Base-by-base conservation (phyloP, 64 coral and sea anemone genomes). In the Montipora efflorescens region DNA sequence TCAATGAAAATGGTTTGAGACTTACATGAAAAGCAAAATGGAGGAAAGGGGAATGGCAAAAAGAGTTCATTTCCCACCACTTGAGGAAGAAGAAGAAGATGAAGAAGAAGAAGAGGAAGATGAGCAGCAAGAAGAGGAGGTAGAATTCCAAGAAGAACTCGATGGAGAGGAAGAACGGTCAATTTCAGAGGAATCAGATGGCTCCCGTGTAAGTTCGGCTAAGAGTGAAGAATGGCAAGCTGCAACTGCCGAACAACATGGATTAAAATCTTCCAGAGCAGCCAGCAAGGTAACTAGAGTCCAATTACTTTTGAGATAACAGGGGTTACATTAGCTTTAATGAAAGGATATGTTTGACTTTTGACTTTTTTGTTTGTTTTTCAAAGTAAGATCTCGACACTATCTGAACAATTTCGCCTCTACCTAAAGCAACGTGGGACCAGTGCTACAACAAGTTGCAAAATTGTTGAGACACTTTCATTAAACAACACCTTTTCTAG, bases 151-250 rank as follows among this genome's bases (percentile, higher is more conserved):
- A 22, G 46, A 72, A 67, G 44, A 48, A 68, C 6, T 57, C 6
- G 6, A 57, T 57, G 62, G 48, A 21, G 82, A 49, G 0, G 82
- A 28, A 71, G 82, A 71, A 4, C 45, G 23, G 7, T 84, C 81
- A 69, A 59, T 71, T 9, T 47, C 67, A 9, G 82, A 20, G 14
- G 82, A 82, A 12, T 16, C 57, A 82, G 25, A 50, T 71, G 10
- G 47, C 4, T 86, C 82, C 4, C 68, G 46, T 86, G 3, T 43
- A 11, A 51, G 82, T 50, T 86, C 11, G 53, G 53, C 82, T 1
- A 48, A 72, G 66, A 71, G 18, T 86, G 82, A 21, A 50, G 82
- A 86, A 3, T 71, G 82, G 82, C 43, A 28, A 16, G 45, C 46
- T 12, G 47, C 45, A 15, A 21, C 45, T 19, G 47, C 15, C 9